Evolutionary conservation across 2,888 invertebrate genomes (phyloP), one percentile per base, ranked within the genome.

Genomic region (Apantesis nais): DNA sequence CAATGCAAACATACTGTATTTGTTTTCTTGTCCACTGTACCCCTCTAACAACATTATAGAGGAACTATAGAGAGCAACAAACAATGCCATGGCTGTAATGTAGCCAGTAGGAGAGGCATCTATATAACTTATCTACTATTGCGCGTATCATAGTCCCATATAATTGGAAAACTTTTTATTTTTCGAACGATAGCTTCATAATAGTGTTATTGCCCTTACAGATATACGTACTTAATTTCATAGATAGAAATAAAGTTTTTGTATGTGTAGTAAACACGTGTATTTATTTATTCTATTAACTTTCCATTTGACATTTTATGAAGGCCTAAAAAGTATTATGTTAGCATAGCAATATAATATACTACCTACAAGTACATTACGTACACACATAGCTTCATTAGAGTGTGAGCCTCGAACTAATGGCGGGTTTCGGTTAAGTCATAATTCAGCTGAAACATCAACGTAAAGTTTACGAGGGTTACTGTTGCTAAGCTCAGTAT

Each of bases 391-490:
- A 37, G 37, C n/a, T 68, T 29, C 41, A 69, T 44, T 52, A 55
- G 22, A 61, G n/a, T 41, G 61, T 64, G 25, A 44, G 60, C 60
- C 60, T 61, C 48, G 19, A 65, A 58, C 52, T 66, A 66, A 58
- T 52, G 55, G 65, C 55, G 44, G 55, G 52, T 65, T 65, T 58
- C 48, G 55, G 60, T 31, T 66, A 61, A 64, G 64, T 71, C 64
- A 52, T 61, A 67, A 71, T 60, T 71, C 37, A 67, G 60, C 37
- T 16, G 66, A 67, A 64, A 63, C 71, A 67, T 67, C 66, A 58
- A 67, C 67, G 67, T 64, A 31, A 64, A 71, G 60, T 71, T 71
- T 67, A 71, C 63, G 70, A 71, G 64, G 63, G 60, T 64, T 48
- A 67, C 67, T 34, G n/a, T 71, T 58, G 68, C 65, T 60, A 52